Evolutionary conservation across 2,113 vertebrate genomes (phyloP).

Genomic region (Hyla sarda): DNA sequence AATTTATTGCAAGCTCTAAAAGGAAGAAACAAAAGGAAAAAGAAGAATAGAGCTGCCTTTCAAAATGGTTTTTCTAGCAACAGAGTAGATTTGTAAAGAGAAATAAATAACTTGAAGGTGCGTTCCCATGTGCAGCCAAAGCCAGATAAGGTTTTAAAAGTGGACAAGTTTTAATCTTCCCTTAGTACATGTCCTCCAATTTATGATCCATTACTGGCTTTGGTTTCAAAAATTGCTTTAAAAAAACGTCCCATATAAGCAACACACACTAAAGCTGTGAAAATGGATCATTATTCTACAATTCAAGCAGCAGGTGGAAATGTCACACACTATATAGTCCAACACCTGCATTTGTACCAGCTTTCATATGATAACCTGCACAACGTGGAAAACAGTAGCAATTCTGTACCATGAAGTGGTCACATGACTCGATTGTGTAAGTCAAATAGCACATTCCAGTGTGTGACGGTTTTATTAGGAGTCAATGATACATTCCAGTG

Average conservation of each 20-base stretch:
- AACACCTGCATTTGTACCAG: not conserved
- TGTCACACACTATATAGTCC: not conserved
- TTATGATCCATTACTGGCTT: no score
- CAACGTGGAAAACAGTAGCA: not conserved
- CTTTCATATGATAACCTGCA: not conserved
- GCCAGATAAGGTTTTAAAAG: no score
- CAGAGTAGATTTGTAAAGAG: slow-evolving; percentile 23
- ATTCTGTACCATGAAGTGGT: not conserved
- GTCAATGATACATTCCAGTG: slow-evolving; percentile 8
- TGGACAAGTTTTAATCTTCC: no score
- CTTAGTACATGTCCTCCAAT: no score
- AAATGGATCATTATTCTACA: no score
- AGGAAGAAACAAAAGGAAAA: slow-evolving; percentile 30
- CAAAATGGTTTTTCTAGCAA: slow-evolving; percentile 10
- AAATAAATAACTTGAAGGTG: slow-evolving; percentile 32
- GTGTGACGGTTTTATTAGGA: not conserved
- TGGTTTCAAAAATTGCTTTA: not conserved
- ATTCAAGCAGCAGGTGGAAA: slow-evolving; percentile 15
- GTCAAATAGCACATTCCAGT: not conserved
- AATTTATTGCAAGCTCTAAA: slow-evolving; percentile 19
- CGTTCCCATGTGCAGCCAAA: no score
- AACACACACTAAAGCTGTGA: no score
- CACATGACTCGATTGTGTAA: not conserved
- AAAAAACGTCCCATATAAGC: no score
- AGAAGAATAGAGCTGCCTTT: slow-evolving; percentile 28